phyloP scores from a whole-genome alignment of 1,140 invertebrate species.

The Platorchestia sp. region DNA sequence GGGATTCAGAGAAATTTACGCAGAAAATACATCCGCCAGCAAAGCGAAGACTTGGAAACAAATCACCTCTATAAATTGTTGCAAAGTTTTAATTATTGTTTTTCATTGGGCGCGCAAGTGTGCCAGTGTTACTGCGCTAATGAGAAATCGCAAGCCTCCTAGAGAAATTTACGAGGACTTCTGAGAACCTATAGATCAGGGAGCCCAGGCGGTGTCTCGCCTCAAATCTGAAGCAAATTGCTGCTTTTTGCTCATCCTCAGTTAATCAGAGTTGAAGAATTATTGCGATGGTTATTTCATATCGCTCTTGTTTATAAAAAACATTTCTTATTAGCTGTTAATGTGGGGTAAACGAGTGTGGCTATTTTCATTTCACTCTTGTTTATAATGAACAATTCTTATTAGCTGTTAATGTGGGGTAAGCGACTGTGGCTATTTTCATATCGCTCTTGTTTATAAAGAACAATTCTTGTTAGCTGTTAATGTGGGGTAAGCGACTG shows the following conservation, averaged over 20 bases:
- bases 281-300: background rate
- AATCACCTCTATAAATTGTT: conserved; percentile 53
- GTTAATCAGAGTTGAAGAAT: background rate
- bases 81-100: conserved; percentile 43
- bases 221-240: conserved; percentile 39
- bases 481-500: background rate
- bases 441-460: background rate
- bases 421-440: too few relatives aligned
- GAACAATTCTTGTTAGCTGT: background rate
- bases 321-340: background rate
- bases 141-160: conserved; percentile 20
- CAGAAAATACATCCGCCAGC: conserved; percentile 6
- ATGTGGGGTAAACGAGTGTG: too few relatives aligned
- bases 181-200: conserved; percentile 34
- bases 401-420: background rate
- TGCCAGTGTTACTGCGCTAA: conserved; percentile 38
- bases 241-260: background rate
- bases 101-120: conserved; percentile 29
- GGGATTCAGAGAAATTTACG: background rate
- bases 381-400: background rate
- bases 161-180: conserved; percentile 8
- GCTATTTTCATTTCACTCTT: background rate
- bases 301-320: background rate
- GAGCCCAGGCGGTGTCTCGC: background rate
- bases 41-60: conserved; percentile 28